Conservation (phyloP, 2,113 vertebrate species). For the Siniperca chuatsi region DNA sequence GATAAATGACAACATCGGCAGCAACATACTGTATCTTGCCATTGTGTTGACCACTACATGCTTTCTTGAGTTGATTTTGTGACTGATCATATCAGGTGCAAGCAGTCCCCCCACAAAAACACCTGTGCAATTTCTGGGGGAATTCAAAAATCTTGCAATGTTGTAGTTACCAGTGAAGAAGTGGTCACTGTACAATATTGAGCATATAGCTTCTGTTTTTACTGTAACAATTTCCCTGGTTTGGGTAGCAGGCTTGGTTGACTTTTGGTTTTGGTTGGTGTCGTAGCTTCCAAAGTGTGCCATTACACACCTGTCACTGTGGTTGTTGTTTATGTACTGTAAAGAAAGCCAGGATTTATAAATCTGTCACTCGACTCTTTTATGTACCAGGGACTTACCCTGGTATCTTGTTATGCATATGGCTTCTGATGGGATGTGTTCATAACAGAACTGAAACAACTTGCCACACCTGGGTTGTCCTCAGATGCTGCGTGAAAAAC, state of each 20-base stretch:
- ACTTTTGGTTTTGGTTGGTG: conserved; percentile 4
- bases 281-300: not conserved
- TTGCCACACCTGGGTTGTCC: conserved; percentile 60
- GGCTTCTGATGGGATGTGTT: conserved; percentile 22
- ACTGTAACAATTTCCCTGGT: not conserved
- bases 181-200: not conserved
- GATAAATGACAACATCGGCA: not conserved
- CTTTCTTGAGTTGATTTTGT: not conserved
- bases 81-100: not conserved
- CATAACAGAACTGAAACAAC: conserved; percentile 75
- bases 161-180: not conserved
- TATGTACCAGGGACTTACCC: conserved; percentile 14
- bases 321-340: conserved; percentile 23
- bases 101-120: not conserved
- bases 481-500: conserved; percentile 45
- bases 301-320: not conserved
- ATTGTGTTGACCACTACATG: not conserved
- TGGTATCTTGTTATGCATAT: conserved; percentile 10
- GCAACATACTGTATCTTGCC: not conserved
- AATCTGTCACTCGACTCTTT: not conserved
- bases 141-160: not conserved
- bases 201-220: not conserved
- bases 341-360: not conserved
- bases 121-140: not conserved
- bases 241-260: not conserved